Evolutionary conservation across 1,140 invertebrate genomes (phyloP).

Genomic region (Cryptotermes secundus): DNA sequence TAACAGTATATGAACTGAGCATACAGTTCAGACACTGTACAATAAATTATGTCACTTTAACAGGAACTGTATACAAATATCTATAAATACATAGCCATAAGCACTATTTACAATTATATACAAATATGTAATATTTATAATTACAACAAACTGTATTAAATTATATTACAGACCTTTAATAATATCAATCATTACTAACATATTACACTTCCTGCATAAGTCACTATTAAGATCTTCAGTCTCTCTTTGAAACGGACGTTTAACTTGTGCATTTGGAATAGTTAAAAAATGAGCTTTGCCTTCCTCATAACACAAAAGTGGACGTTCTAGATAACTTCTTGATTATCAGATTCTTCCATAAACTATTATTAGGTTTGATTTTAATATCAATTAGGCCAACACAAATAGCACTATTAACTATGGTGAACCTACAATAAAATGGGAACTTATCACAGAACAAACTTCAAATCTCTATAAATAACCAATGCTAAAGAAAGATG

Average conservation of each 20-base stretch:
- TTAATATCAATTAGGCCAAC: constrained; percentile 5
- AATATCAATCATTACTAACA: not conserved
- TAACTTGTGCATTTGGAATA: not conserved
- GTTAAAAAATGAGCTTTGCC: not conserved
- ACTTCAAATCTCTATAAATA: not conserved
- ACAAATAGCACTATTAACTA: not conserved
- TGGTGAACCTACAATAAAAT: not conserved
- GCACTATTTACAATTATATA: constrained; percentile 8
- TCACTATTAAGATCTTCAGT: not conserved
- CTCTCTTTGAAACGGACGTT: not conserved
- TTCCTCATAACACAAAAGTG: not conserved
- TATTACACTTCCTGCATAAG: not conserved
- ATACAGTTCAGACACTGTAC: not conserved
- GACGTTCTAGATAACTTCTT: not conserved
- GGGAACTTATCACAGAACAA: not conserved
- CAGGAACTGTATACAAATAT: constrained; percentile 7
- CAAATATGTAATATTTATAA: constrained; percentile 2
- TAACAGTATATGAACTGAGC: not conserved
- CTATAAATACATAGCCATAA: not conserved
- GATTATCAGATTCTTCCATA: not conserved
- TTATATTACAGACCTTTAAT: not conserved
- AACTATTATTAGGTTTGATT: not conserved
- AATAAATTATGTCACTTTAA: not conserved
- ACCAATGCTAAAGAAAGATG: not conserved
- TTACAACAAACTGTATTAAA: not conserved